Percentiles rank a stretch among this genome's conserved stretches.
Conservation (phyloP, 2,113 vertebrate species). For the Delphinus delphis region DNA sequence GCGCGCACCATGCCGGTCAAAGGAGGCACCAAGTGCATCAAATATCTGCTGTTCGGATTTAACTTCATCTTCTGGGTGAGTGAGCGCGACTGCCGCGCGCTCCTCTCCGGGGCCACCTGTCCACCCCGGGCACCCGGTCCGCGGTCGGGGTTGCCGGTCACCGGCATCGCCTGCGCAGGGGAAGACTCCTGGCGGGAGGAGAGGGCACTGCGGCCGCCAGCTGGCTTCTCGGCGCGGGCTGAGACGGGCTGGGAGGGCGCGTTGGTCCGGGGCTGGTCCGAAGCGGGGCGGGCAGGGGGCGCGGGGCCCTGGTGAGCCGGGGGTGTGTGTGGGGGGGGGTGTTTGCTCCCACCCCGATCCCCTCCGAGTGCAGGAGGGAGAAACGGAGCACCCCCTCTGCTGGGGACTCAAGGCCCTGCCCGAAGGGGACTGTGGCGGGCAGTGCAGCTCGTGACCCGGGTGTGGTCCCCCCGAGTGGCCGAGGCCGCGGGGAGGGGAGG, state of each 20-base stretch:
- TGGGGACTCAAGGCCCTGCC: not conserved
- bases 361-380: not conserved
- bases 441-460: not conserved
- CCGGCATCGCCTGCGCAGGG: not conserved
- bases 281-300: not conserved
- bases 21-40: conserved; percentile 94
- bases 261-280: no score
- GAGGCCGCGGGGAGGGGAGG: not conserved
- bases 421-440: not conserved
- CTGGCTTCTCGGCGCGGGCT: not conserved
- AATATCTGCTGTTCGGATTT: conserved; percentile 95
- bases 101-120: conserved; percentile 26
- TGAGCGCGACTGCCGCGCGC: not conserved
- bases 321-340: not conserved
- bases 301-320: not conserved
- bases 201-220: not conserved
- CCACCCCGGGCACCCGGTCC: not conserved
- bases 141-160: not conserved
- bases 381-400: not conserved
- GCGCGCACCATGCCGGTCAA: conserved; percentile 85
- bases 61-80: conserved; percentile 98
- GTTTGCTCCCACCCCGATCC: not conserved
- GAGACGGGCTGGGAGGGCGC: not conserved
- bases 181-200: not conserved
- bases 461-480: not conserved